Percentiles rank a stretch among this genome's conserved stretches.
Conservation (phyloP, 2,797 vertebrate species). For the Halcyon smyrnensis region DNA sequence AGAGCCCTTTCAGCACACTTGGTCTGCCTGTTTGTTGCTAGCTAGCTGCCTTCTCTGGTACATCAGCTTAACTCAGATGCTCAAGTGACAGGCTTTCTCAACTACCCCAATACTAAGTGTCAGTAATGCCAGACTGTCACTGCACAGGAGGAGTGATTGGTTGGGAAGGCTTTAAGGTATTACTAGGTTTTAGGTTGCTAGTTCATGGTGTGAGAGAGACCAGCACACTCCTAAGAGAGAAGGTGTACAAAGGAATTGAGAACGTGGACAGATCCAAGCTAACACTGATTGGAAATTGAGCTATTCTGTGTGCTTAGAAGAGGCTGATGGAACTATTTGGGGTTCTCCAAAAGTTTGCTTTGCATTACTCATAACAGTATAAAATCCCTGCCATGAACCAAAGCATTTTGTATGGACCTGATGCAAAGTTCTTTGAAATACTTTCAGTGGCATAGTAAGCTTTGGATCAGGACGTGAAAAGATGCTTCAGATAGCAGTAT, state of each 20-base stretch:
- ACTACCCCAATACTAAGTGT: neutral
- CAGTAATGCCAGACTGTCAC: neutral
- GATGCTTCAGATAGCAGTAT: neutral
- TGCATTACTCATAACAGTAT: neutral
- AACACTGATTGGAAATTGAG: neutral
- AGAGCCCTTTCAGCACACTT: neutral
- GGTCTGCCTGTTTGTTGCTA: neutral
- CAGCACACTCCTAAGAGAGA: neutral
- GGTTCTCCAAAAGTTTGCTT: neutral
- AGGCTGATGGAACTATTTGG: neutral
- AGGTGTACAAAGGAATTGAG: neutral
- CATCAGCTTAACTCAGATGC: neutral
- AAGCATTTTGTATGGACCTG: neutral
- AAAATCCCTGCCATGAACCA: neutral
- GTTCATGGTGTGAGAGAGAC: neutral
- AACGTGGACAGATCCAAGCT: neutral
- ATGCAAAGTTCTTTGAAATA: neutral
- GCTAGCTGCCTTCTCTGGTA: neutral
- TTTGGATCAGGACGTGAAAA: neutral
- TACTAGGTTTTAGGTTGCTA: neutral
- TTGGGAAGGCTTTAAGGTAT: neutral
- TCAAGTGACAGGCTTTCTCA: neutral
- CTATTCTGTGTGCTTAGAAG: neutral
- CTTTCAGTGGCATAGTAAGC: neutral
- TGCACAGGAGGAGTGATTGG: neutral